Conservation (phyloP, 1,140 invertebrate genomes). For the Zophobas morio region DNA sequence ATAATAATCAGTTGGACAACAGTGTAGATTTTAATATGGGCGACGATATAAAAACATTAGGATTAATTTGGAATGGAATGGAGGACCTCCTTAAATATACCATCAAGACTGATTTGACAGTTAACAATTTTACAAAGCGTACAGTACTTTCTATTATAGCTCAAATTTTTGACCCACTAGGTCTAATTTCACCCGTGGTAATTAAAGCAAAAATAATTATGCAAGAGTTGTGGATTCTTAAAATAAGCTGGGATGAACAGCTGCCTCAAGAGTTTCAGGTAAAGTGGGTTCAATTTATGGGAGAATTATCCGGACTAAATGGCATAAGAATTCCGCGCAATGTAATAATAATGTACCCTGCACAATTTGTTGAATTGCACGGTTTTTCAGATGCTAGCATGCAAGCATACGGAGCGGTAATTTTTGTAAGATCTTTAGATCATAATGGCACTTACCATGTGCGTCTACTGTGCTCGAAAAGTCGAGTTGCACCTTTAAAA, state of each 20-base stretch:
- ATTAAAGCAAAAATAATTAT: conserved; percentile 67
- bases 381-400: conserved; percentile 61
- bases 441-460: background rate
- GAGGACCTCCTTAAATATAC: conserved; percentile 62
- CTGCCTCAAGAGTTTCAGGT: conserved; percentile 56
- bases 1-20: background rate
- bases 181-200: conserved; percentile 65
- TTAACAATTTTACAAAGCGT: conserved; percentile 63
- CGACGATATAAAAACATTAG: conserved; percentile 61
- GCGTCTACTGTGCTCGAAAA: conserved; percentile 56
- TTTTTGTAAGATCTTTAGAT: conserved; percentile 56
- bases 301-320: conserved; percentile 40
- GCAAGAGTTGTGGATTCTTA: conserved; percentile 66
- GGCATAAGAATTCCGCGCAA: no score
- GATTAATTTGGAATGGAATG: conserved; percentile 61
- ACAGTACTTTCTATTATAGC: conserved; percentile 62
- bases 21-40: conserved; percentile 14
- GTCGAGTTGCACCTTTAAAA: conserved; percentile 61
- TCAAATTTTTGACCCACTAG: conserved; percentile 69
- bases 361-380: conserved; percentile 60
- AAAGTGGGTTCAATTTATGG: conserved; percentile 52
- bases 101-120: conserved; percentile 33
- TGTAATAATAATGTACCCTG: no score
- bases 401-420: conserved; percentile 58
- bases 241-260: conserved; percentile 67